Evolutionary conservation across 92 coral and sea anemone species (phyloP), one percentile per base, ranked within the genome.

Genomic region (Hydrozoanthus gracilis): DNA sequence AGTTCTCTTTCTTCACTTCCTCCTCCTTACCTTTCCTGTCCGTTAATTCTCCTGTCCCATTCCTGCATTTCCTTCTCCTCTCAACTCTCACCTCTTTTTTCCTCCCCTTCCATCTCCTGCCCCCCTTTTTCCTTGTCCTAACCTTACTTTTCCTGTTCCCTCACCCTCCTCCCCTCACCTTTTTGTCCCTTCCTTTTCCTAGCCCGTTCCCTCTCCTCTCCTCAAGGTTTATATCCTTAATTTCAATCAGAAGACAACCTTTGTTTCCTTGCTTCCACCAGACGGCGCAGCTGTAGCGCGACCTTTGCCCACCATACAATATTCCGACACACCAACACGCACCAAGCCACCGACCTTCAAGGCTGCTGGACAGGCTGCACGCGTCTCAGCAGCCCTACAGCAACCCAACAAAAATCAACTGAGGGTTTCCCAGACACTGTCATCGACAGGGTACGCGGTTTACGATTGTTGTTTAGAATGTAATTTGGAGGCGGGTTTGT

Each of bases 361-460:
- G 75, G 84, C 95, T 13, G 92, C 98, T 61, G 99, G 91, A 62
- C 92, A 96, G 14, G 99, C 98, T 71, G 95, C 91, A 27, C 93
- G 93, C 18, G 71, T 98, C 14, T 87, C 95, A 44, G 55, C 92
- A 18, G 88, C 93, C 44, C 90, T 95, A 47, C 93, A 87, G 70
- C 93, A 75, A 15, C 90, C 90, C 13, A 87, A 90, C 55, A 86
- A 88, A 76, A 93, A 74, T 62, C 91, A 98, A 8, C 92, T 90
- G 10, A 94, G 86, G 71, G 85, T 78, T 10, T 85, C 95, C 45
- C 88, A 83, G 79, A 93, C 93, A 13, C 90, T 91, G 3, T 89
- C 94, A 4, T 95, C 98, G 8, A 89, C 97, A 27, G 93, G 98
- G 99, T 96, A 86, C 64, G 90, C 18, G 18, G 44, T 58, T 35